Conservation (phyloP, 2,888 invertebrate genomes). For the Sialis fuliginosa region DNA sequence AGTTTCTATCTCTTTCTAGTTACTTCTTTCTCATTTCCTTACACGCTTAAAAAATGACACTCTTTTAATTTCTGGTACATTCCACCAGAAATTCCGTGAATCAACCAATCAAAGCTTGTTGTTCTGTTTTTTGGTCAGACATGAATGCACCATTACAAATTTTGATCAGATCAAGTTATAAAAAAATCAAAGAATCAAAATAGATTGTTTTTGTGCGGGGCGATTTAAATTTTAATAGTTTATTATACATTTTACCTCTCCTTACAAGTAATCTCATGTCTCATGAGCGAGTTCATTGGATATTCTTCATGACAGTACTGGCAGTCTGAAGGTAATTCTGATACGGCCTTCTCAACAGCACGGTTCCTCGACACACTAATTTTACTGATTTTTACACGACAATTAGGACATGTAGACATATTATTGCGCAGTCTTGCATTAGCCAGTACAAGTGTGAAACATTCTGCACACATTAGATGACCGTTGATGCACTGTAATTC, state of each 20-base stretch:
- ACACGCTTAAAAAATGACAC: too few species aligned
- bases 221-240: too few species aligned
- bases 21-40: too few species aligned
- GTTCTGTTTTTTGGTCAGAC: too few species aligned
- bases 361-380: conserved; percentile 75
- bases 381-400: conserved; percentile 86
- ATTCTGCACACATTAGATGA: conserved; percentile 93
- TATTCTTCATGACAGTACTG: conserved; percentile 75
- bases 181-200: too few species aligned
- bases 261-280: conserved; percentile 68
- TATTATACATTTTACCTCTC: conserved; percentile 44
- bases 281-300: conserved; percentile 67
- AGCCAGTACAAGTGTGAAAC: conserved; percentile 88
- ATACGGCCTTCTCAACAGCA: conserved; percentile 91
- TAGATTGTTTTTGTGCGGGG: too few species aligned
- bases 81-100: too few species aligned
- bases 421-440: conserved; percentile 87
- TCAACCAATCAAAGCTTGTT: too few species aligned
- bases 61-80: too few species aligned
- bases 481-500: conserved; percentile 81
- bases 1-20: too few species aligned
- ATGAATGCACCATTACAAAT: too few species aligned
- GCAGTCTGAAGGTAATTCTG: conserved; percentile 82
- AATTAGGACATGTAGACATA: conserved; percentile 86
- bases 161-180: too few species aligned